These are phyloP conservation scores for Tanytarsus gracilentus DNA, from an alignment of 2,888 invertebrate species.

Conservation along the genomic window DNA sequence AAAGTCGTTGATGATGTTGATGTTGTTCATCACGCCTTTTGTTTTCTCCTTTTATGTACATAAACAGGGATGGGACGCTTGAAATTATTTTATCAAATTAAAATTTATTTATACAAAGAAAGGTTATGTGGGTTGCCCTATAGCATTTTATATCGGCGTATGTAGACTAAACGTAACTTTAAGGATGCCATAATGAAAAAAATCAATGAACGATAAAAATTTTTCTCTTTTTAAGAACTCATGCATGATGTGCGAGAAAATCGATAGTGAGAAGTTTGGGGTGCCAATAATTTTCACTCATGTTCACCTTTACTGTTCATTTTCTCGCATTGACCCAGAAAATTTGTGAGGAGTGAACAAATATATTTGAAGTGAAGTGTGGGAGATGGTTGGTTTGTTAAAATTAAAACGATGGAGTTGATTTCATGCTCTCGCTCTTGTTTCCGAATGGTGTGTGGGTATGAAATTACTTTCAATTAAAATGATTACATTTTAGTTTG, in stretches of 20 bases:
- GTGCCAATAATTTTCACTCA: slow-evolving; percentile 11
- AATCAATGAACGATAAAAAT: slow-evolving; percentile 27
- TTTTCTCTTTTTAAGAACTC: neutral
- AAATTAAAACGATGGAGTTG: no score
- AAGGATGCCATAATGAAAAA: slow-evolving; percentile 26
- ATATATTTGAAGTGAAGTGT: neutral
- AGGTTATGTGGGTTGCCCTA: neutral
- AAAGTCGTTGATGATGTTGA: no score
- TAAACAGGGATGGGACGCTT: neutral
- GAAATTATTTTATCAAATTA: neutral
- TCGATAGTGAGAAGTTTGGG: neutral
- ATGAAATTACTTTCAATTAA: no score
- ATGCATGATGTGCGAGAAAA: slow-evolving; percentile 15
- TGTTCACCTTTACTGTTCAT: no score
- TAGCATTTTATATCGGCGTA: neutral
- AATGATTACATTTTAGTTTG: no score
- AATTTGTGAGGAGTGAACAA: slow-evolving; percentile 2
- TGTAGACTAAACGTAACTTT: no score
- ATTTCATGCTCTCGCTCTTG: no score
- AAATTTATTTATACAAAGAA: neutral
- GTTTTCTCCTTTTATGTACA: neutral
- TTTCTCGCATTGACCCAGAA: slow-evolving; percentile 7
- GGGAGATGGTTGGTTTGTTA: neutral
- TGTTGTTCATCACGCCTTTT: neutral
- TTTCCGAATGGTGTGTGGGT: no score